A percentile compares a stretch with the other conserved stretches of the same genome.
These are phyloP conservation scores for Pseudorhombus dupliciocellatus DNA, from an alignment of 2,113 vertebrate genomes.

Conservation along the genomic window DNA sequence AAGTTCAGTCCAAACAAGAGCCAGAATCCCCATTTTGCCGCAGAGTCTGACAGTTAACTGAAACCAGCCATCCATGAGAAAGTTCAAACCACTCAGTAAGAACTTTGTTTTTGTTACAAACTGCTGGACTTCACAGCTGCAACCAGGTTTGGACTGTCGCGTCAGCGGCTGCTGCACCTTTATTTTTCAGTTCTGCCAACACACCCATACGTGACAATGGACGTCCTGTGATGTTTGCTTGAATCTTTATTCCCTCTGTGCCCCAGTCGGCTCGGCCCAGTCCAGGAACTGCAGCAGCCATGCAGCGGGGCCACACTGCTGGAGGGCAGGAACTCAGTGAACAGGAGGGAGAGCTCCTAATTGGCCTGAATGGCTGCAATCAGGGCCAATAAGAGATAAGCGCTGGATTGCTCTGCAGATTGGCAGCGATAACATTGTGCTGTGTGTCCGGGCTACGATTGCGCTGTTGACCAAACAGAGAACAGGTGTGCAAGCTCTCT, in stretches of 20 bases:
- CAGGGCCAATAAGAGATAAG: constrained; percentile 78
- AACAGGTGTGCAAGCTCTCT: constrained; percentile 69
- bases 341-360: constrained; percentile 66
- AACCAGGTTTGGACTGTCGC: constrained; percentile 42
- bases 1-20: constrained; percentile 43
- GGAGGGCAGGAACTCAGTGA: constrained; percentile 54
- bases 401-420: constrained; percentile 63
- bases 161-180: constrained; percentile 30
- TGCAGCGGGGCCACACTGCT: constrained; percentile 30
- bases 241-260: constrained; percentile 36
- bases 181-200: constrained; percentile 40
- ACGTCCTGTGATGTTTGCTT: constrained; percentile 59
- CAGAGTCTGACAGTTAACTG: constrained; percentile 19
- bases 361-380: constrained; percentile 69
- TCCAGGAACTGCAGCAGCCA: constrained; percentile 70
- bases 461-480: constrained; percentile 74
- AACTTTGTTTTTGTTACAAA: constrained; percentile 36
- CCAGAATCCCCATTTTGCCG: constrained; percentile 13
- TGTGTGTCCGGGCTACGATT: constrained; percentile 47
- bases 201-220: constrained; percentile 45
- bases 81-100: constrained; percentile 41
- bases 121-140: constrained; percentile 42
- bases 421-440: constrained; percentile 69
- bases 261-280: constrained; percentile 11
- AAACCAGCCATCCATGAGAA: constrained; percentile 37